Base-by-base conservation (phyloP, 2,797 vertebrate species). In the Sebastes minor region DNA sequence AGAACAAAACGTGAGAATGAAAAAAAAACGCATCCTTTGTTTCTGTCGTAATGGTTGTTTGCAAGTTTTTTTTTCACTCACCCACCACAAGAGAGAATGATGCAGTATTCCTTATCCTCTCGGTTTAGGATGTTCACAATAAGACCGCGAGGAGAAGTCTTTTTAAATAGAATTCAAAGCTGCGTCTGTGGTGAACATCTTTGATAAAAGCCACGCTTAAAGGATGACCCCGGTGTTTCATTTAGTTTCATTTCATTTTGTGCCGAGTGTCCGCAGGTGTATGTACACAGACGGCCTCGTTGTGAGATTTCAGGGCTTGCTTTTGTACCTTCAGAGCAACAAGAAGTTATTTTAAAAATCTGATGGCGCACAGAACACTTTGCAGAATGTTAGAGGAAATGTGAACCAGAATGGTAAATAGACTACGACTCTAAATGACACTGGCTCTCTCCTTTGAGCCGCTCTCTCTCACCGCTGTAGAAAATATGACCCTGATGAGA, bases 1-100 rank as follows among this genome's bases (percentile, higher is more conserved):
- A 97, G 96, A 99, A 96, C 97, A 99, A 99, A 98, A 97, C 94
- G 98, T 99, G 97, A 99, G 99, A 95, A 96, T 77, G 74, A 52
- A 84, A 92, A 64, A 84, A 92, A 64, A 86, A 86, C 64, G 83
- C 84, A 87, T 90, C 74, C 76, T 90, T 88, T 86, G 74, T 90
- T 80, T 80, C 46, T 72, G 23, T 79, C 81, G 49, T 89, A 32
- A 61, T 78, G 81, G 6, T 59, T 78, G 65, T 90, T 84, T 86
- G 77, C 52, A 71, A 52, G 60, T 78, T 80, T 73, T 68, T 81
- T 74, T 63, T 65, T 56, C 33, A 46, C 28, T 76, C 83, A 74
- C 82, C 60, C 11, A 46, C 60, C 55, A 76, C 61, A 53, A 46
- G 68, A 86, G 92, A 93, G 69, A 91, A 91, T 91, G 87, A 88